Percentiles rank a stretch among this genome's conserved stretches.
Evolutionary conservation across 2,113 vertebrate species (phyloP).

Genomic region (Crotophaga sulcirostris): DNA sequence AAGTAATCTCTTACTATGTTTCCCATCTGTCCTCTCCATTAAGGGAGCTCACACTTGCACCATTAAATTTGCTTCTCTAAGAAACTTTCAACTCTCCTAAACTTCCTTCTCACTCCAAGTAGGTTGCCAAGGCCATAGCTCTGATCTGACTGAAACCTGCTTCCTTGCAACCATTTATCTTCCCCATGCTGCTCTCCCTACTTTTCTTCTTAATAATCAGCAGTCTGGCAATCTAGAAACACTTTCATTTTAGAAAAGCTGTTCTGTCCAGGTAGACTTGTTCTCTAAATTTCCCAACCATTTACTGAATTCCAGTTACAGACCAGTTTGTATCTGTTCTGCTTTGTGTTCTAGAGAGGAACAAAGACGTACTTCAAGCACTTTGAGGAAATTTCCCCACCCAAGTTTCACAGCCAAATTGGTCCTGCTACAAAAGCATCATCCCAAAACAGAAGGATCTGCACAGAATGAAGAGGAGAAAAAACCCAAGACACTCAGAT

Average conservation of each 20-base stretch:
- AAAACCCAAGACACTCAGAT: too few relatives aligned
- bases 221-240: background rate
- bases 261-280: background rate
- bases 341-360: background rate
- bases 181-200: background rate
- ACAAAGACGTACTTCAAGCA: background rate
- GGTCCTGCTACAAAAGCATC: background rate
- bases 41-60: background rate
- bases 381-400: background rate
- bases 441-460: background rate
- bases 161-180: background rate
- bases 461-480: background rate
- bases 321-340: background rate
- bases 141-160: background rate
- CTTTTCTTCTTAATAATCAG: background rate
- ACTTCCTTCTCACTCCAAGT: background rate
- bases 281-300: background rate
- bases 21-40: slow-evolving; percentile 56
- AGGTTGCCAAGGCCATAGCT: background rate
- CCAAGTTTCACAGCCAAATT: background rate
- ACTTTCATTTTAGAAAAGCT: background rate
- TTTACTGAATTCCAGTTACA: background rate
- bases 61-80: slow-evolving; percentile 27
- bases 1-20: background rate
- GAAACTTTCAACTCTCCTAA: background rate